A percentile compares a stretch with the other conserved stretches of the same genome.
Evolutionary conservation across 2,113 vertebrate genomes (phyloP).

Genomic region (Pollachius pollachius): DNA sequence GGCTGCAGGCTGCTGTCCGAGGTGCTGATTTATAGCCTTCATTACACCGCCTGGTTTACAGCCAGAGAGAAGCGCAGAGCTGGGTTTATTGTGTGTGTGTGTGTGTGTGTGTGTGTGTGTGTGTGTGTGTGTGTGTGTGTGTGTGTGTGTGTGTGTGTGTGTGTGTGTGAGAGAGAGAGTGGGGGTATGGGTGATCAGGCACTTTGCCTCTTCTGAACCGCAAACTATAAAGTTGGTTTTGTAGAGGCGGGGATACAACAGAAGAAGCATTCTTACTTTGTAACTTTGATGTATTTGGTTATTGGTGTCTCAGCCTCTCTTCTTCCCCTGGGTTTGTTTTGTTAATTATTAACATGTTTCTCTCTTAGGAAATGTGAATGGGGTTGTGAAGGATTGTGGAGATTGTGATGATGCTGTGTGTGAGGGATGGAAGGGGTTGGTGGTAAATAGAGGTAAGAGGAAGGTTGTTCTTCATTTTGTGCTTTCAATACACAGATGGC

Average conservation of each 20-base stretch:
- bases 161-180: not conserved
- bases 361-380: not conserved
- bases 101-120: slow-evolving; percentile 9
- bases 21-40: slow-evolving; percentile 72
- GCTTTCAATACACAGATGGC: not conserved
- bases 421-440: not conserved
- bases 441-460: not conserved
- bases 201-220: slow-evolving; percentile 18
- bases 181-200: not conserved
- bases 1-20: slow-evolving; percentile 53
- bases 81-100: slow-evolving; percentile 11
- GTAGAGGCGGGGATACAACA: not conserved
- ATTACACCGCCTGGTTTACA: slow-evolving; percentile 58
- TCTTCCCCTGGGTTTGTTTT: slow-evolving; percentile 1
- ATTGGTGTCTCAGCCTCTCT: not conserved
- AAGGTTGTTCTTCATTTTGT: not conserved
- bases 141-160: not conserved
- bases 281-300: not conserved
- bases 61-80: slow-evolving; percentile 28
- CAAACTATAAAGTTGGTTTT: slow-evolving; percentile 7
- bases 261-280: not conserved
- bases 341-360: slow-evolving; percentile 42
- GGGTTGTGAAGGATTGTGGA: slow-evolving; percentile 10
- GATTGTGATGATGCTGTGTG: slow-evolving; percentile 15
- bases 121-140: not conserved